Base-by-base conservation (phyloP, 2,888 invertebrate genomes). In the Agriopis marginaria region DNA sequence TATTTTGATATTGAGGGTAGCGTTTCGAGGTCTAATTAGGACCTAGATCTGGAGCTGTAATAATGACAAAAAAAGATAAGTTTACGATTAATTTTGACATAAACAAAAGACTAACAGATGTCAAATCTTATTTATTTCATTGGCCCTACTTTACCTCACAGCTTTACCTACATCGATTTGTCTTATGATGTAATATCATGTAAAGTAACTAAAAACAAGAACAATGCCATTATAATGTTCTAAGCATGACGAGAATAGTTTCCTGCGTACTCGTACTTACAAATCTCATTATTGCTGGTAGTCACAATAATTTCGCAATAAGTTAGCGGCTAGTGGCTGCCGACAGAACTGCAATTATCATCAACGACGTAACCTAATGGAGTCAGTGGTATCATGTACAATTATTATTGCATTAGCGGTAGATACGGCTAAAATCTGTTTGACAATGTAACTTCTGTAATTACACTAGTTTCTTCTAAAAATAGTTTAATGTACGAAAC, bases 331-430 rank as follows among this genome's bases (percentile, higher is more conserved):
- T 51, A 39, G 49, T 60, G 55, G 77, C 81, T 84, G 86, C 84
- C 83, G 79, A 82, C 86, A 78, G 70, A 75, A 63, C 72, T 74
- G 75, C 84, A 87, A 88, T 88, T 87, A 89, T 82, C 82, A 84
- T 88, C 88, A 84, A 59, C 45, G 10, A 73, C 74, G 73, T 79
- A 78, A 82, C 75, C 74, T 84, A 86, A 81, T 82, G 81, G 77
- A 75, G 74, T 72, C 73, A 76, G 74, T 80, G 76, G 83, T 82
- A 84, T 81, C 79, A 79, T 80, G 81, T 72, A 81, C 82, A 84
- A 86, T 87, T 83, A 87, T 85, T 81, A 80, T 74, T 76, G 76
- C 82, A 84, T 85, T 83, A 82, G 79, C 78, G 6, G 51, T 17
- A 68, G 60, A 69, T 32, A 62, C 39, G 17, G 11, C 51, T 45